A percentile compares a stretch with the other conserved stretches of the same genome.
These are phyloP conservation scores for Neomorphus geoffroyi DNA, from an alignment of 2,797 vertebrate genomes.

Conservation along the genomic window DNA sequence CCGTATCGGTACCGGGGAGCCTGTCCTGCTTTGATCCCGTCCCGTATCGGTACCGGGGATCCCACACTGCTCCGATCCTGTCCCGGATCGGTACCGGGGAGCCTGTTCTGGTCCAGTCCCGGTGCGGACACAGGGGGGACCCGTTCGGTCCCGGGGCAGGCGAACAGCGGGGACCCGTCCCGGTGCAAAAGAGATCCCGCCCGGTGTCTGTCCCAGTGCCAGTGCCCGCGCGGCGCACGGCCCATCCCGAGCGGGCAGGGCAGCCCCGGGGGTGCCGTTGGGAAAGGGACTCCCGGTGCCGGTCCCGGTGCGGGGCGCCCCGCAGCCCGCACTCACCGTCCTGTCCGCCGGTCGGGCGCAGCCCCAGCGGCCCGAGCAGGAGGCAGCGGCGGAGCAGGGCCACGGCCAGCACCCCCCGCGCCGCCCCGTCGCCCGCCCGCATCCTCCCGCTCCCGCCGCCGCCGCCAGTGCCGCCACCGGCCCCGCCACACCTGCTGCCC, in stretches of 20 bases:
- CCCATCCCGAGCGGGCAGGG: not conserved
- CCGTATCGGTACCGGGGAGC: too few relatives aligned
- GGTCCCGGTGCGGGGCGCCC: not conserved
- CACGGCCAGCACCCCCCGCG: not conserved
- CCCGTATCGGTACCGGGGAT: too few relatives aligned
- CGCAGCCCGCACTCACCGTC: slow-evolving; percentile 21
- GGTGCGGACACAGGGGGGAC: too few relatives aligned
- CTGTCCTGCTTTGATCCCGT: too few relatives aligned
- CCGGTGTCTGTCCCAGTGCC: too few relatives aligned
- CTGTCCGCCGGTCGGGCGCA: not conserved
- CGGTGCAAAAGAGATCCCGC: not conserved
- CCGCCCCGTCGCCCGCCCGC: not conserved
- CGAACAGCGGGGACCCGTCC: too few relatives aligned
- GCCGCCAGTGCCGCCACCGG: not conserved
- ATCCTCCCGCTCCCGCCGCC: not conserved
- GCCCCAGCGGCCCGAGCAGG: not conserved
- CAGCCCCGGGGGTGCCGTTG: not conserved
- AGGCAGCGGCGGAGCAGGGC: not conserved
- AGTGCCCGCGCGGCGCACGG: too few relatives aligned
- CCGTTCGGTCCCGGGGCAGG: too few relatives aligned
- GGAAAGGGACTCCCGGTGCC: not conserved
- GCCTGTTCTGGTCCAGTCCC: too few relatives aligned
- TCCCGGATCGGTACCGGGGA: not conserved
- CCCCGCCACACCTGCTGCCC: not conserved
- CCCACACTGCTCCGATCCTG: too few relatives aligned